Base-by-base conservation (phyloP, 2,113 vertebrate genomes). In the Emydura subglobosa region DNA sequence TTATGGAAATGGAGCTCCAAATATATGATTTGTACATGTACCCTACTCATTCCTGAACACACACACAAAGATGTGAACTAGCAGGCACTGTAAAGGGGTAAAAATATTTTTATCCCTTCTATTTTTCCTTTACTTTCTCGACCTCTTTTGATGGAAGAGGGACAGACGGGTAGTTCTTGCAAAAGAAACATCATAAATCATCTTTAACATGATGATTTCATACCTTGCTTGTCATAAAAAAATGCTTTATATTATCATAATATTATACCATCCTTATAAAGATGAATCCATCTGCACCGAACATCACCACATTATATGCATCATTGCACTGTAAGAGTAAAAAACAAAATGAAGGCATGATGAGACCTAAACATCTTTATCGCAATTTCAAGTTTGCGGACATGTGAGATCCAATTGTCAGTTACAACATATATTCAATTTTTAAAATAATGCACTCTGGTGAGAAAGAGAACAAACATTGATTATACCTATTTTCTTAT, bases 301-400 rank as follows among this genome's bases (percentile, higher is more conserved):
- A 85, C n/a, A 91, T 96, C 84, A 84, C 24, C 79, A 86, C 91
- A 91, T 95, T 90, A 93, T 86, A 92, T 93, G 82, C 90, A 89
- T 96, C 89, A 91, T 97, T 94, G 92, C 79, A 91, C 90, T 91
- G 55, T 84, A 96, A 96, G 82, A 54, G 50, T 84, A 90, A 94
- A 96, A 96, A 93, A n/a, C 81, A 97, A 93, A 89, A 92, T 82
- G 83, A 96, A 94, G 24, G 90, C 96, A 81, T 92, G 84, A 87
- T 90, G 95, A 94, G 55, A 88, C 51, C 86, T 91, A 90, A 97
- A 92, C 7, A 90, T 85, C 81, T 96, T 95, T 31, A 85, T 91
- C 94, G 88, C 83, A 88, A 81, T 93, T 96, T 95, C 84, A 97
- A 61, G 42, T 95, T 92, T 92, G 78, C 89, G 81, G 19, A 59